Conservation (phyloP, 2,797 vertebrate genomes). For the Acridotheres tristis region DNA sequence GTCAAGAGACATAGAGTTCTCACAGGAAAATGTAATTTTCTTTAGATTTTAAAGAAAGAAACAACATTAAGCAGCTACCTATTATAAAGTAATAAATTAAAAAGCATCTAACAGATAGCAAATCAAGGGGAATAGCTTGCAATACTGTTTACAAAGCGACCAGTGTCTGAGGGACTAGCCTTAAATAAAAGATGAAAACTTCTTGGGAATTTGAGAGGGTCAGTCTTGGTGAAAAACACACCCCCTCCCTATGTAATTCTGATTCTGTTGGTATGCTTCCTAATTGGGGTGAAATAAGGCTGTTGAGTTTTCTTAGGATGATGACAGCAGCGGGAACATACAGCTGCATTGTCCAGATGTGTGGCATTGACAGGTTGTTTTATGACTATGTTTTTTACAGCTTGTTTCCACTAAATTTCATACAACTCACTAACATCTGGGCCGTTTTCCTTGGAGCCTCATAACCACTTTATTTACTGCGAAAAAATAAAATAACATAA, state of each 20-base stretch:
- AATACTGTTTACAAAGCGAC: neutral
- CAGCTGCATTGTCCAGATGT: constrained; percentile 83
- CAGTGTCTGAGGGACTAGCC: constrained; percentile 10
- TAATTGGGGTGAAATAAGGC: constrained; percentile 84
- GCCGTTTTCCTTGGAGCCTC: constrained; percentile 77
- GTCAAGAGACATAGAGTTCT: neutral
- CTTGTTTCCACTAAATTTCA: constrained; percentile 83
- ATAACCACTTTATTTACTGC: constrained; percentile 81
- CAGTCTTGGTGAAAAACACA: constrained; percentile 1
- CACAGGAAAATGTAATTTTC: neutral
- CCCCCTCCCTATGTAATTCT: constrained; percentile 21
- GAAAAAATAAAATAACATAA: constrained; percentile 76
- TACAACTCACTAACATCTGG: constrained; percentile 82
- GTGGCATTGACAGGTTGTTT: constrained; percentile 81
- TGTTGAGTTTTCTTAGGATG: constrained; percentile 77
- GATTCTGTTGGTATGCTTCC: constrained; percentile 71
- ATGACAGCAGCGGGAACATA: constrained; percentile 79
- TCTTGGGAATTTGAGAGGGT: constrained; percentile 11
- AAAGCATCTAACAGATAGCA: neutral
- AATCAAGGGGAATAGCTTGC: neutral
- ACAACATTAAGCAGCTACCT: neutral
- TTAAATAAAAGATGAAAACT: constrained; percentile 65
- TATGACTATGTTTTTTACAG: constrained; percentile 80
- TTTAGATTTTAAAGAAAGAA: constrained; percentile 7
- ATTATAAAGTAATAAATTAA: neutral